Evolutionary conservation across 2,888 invertebrate species (phyloP), one percentile per base, ranked within the genome.

Genomic region (Cyclophora albipunctata): DNA sequence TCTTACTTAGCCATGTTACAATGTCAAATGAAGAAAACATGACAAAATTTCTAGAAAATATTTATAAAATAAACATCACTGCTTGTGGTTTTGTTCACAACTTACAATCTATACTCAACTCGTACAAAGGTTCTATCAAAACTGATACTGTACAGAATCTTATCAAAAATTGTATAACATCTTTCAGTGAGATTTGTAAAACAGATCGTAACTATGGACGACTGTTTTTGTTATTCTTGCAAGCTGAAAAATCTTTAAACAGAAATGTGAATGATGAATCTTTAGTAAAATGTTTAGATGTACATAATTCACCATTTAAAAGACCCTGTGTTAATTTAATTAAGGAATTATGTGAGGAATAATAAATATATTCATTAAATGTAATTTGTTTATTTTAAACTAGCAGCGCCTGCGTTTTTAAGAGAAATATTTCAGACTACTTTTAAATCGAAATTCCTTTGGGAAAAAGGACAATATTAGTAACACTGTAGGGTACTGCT

Each of bases 301-400:
- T 46, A 0, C 84, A 85, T 46, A 66, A 55, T 4, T 77, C 84
- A 0, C 67, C 75, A 0, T 85, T 83, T 47, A 78, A 69, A 55
- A 77, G 71, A 45, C 75, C 77, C 0, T 86, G 86, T 64, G 5
- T 64, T 6, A 66, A 60, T 43, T 41, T 77, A 33, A 59, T 81
- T 0, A 72, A 69, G 45, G 73, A 75, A 53, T 58, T 78, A 5
- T 37, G 37, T 46, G 51, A 55, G 45, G 40, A 51, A 45, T 50
- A 45, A 50, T 49, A 44, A 48, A 49, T 34, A 34, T 34, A 47
- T 45, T 34, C 46, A 20, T 20, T 20, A 20, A 20, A 20, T 20
- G 1, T 20, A 20, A 20, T 20, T 20, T 20, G 20, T 20, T 20
- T 20, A 20, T 20, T 20, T 20, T 20, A 2, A 20, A 20, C 1